These are phyloP conservation scores for Holacanthus passer DNA, from an alignment of 2,113 vertebrate species.

Conservation along the genomic window DNA sequence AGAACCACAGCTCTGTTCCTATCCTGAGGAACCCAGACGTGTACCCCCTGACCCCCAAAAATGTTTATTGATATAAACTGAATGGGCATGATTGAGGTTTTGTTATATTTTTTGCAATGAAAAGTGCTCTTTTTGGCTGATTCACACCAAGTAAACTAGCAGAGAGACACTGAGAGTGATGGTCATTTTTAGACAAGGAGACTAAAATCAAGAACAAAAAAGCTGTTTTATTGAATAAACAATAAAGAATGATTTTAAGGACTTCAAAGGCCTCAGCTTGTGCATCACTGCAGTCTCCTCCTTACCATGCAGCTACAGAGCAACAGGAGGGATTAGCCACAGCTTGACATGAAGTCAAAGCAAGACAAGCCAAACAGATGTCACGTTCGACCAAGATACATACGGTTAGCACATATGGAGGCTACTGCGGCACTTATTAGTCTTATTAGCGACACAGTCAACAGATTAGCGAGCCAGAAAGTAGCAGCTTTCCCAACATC, in stretches of 20 bases:
- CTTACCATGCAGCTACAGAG: conserved; percentile 48
- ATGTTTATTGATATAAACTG: conserved; percentile 51
- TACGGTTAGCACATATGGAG: conserved; percentile 33
- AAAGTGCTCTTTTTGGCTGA: background rate
- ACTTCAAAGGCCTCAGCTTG: conserved; percentile 46
- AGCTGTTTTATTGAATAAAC: background rate
- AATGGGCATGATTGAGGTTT: conserved; percentile 29
- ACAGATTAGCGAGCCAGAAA: conserved; percentile 18
- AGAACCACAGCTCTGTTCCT: conserved; percentile 62
- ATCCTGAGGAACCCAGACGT: conserved; percentile 49
- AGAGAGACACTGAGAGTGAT: background rate
- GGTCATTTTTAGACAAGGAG: background rate
- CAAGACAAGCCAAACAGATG: conserved; percentile 65
- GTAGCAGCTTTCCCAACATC: background rate
- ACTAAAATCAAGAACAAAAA: background rate
- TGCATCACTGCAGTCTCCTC: conserved; percentile 27
- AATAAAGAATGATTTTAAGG: background rate
- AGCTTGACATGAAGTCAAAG: conserved; percentile 60
- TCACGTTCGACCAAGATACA: conserved; percentile 45
- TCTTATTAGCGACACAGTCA: conserved; percentile 12
- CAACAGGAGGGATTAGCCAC: conserved; percentile 50
- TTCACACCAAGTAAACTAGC: background rate
- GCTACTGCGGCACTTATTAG: conserved; percentile 41
- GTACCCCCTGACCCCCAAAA: conserved; percentile 49
- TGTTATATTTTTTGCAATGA: conserved; percentile 9